Evolutionary conservation across 2,113 vertebrate genomes (phyloP).

Genomic region (Phoenicopterus ruber): DNA sequence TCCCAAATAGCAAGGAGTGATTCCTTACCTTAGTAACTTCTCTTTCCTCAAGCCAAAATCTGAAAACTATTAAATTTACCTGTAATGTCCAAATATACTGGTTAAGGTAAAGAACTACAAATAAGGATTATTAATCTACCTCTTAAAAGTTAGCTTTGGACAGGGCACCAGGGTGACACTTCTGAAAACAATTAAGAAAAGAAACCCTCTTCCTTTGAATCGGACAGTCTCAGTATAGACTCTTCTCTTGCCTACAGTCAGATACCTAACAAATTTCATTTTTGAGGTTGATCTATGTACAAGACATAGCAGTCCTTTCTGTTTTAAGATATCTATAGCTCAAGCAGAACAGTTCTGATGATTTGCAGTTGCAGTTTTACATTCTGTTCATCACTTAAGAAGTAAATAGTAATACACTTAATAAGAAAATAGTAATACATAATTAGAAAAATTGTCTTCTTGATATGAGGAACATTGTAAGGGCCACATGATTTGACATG

Average conservation of each 20-base stretch:
- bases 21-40: not conserved
- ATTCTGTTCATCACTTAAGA: not conserved
- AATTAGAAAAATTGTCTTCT: not conserved
- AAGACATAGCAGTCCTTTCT: not conserved
- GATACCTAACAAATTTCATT: not conserved
- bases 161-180: accelerated
- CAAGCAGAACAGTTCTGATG: not conserved
- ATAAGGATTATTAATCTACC: not conserved
- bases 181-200: not conserved
- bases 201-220: not conserved
- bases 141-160: not conserved
- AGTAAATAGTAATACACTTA: not conserved
- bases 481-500: not conserved
- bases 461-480: not conserved
- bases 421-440: not conserved
- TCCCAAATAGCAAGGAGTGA: not conserved
- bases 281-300: not conserved
- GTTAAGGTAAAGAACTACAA: not conserved
- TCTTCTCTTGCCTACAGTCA: not conserved
- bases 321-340: not conserved
- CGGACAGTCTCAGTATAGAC: not conserved
- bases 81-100: not conserved
- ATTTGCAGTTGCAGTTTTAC: not conserved
- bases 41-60: not conserved
- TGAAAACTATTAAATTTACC: not conserved